Base-by-base conservation (phyloP, 2,797 vertebrate species). In the Acanthopagrus latus region DNA sequence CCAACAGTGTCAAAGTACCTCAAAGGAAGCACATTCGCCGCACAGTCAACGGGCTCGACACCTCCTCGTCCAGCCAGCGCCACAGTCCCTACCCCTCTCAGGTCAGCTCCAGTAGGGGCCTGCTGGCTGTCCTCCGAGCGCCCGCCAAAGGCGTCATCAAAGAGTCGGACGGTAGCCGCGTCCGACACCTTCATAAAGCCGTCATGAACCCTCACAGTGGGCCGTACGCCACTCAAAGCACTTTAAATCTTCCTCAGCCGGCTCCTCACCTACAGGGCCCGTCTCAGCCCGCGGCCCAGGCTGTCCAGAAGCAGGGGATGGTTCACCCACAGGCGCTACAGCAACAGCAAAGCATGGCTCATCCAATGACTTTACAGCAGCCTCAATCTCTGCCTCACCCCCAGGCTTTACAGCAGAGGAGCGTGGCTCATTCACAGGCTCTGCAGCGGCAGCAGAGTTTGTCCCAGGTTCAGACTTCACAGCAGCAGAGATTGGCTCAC, bases 1-100 rank as follows among this genome's bases (percentile, higher is more conserved):
- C 98, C 80, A 98, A 96, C 93, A 99, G 97, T 89, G 95, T 99
- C 91, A 97, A 98, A 77, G 98, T 99, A 89, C 98, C 98, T 69
- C 98, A 99, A 94, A 97, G 97, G 95, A 99, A 98, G 95, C 98
- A 98, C 95, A 95, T 99, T 71, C 95, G 97, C 84, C 96, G 98
- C 94, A 99, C 97, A 3, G 95, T 99, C 80, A 99, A 99, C 50
- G 98, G 98, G 79, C 97, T 98, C 0, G 98, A 99, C 95, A 99
- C 98, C 3, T 96, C 96, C 88, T 97, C 96, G 43, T 96, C 96
- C 4, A 95, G 95, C 84, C 98, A 97, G 85, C 96, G 97, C 77
- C 98, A 97, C 94, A 97, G 96, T 89, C 97, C 98, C 55, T 99
- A 98, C 87, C 96, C 96, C 0, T 94, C 96, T 95, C 97, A 97